Evolutionary conservation across 2,797 vertebrate species (phyloP), one percentile per base, ranked within the genome.

Genomic region (Rhabdomys pumilio): DNA sequence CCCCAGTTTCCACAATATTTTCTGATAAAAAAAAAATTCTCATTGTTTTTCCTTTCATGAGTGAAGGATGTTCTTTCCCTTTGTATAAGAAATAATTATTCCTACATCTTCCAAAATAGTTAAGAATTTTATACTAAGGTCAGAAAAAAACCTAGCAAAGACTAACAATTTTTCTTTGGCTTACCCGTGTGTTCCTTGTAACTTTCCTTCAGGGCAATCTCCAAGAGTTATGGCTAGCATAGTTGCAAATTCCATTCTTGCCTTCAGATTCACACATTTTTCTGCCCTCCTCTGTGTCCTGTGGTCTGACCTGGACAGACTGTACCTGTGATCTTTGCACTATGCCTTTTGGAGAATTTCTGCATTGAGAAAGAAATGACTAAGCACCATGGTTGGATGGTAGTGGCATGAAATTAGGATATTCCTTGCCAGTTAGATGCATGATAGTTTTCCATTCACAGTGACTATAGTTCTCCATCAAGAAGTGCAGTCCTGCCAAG

Each of bases 51-150:
- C 85, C 76, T n/a, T 22, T 38, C 38, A 2, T 75, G 13, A 75
- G 20, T 17, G 79, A 95, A 94, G 65, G 12, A 50, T 93, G 85
- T 81, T 83, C 31, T 94, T 94, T 86, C 72, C 41, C 50, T 90
- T 87, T 95, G 47, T 93, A 73, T 95, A 76, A 41, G 17, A 92
- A 95, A 92, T 59, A 47, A 19, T 90, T 29, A 38, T 76, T 87
- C 22, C 26, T 90, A 20, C 22, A 26, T 80, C 15, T 90, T 92
- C 34, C 38, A 73, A 82, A 89, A 61, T 83, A 89, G 22, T 73
- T 89, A 53, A 81, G 34, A 3, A 59, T 80, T 89, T 55, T 12
- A 44, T 94, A 73, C 50, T 55, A 92, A 96, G 93, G 79, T 76
- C 80, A 17, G 47, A 14, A 47, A 24, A 67, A 93, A 82, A 69